phyloP scores from a whole-genome alignment of 2,888 invertebrate genomes.

The Reticulitermes lucifugus region DNA sequence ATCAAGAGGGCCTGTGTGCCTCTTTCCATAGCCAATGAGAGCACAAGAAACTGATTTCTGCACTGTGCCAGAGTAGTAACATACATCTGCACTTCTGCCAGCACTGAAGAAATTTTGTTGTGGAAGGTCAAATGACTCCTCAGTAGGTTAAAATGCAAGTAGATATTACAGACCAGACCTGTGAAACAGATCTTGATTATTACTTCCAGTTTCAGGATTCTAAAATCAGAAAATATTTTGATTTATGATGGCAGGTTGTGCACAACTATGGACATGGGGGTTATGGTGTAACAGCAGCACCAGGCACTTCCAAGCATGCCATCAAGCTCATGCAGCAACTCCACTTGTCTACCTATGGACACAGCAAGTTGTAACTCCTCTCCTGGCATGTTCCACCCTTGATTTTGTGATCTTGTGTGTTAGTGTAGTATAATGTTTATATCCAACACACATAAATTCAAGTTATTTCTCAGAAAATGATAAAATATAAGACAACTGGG shows the following conservation, averaged over 20 bases:
- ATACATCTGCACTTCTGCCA: no score
- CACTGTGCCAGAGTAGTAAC: no score
- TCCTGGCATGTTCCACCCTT: neutral
- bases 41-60: no score
- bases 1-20: no score
- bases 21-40: neutral
- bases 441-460: no score
- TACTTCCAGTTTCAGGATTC: no score
- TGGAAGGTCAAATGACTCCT: no score
- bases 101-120: no score
- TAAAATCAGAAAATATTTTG: neutral
- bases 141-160: no score
- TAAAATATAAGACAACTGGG: neutral
- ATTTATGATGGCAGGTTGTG: constrained; percentile 71
- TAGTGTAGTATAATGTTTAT: neutral
- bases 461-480: no score
- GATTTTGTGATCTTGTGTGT: neutral
- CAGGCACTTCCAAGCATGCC: constrained; percentile 86
- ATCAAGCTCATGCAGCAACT: constrained; percentile 75
- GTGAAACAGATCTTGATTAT: no score
- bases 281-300: constrained; percentile 90
- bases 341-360: constrained; percentile 40
- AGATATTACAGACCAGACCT: no score
- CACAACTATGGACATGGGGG: constrained; percentile 98
- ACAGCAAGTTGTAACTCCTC: constrained; percentile 42